These are phyloP conservation scores for Scyliorhinus canicula DNA, from an alignment of 2,797 vertebrate genomes.

Conservation along the genomic window DNA sequence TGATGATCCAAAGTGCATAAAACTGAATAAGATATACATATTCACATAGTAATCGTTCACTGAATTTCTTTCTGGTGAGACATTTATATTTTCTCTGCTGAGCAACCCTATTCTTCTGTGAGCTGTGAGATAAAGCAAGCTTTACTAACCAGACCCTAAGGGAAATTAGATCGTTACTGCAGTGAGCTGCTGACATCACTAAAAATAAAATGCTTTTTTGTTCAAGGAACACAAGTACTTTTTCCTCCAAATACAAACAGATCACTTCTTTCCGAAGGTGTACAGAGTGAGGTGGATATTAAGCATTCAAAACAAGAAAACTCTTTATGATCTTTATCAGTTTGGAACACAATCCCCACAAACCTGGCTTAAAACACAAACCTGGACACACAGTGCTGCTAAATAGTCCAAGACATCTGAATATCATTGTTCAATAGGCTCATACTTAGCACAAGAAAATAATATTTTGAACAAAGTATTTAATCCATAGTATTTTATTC, in stretches of 20 bases:
- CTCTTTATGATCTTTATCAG: neutral
- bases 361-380: neutral
- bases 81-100: neutral
- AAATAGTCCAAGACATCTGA: neutral
- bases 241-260: neutral
- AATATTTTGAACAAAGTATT: neutral
- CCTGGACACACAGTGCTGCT: neutral
- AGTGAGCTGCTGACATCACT: neutral
- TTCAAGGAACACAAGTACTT: neutral
- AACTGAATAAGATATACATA: neutral
- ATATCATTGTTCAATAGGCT: neutral
- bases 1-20: neutral
- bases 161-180: neutral
- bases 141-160: neutral
- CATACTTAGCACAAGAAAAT: neutral
- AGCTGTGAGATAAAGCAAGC: neutral
- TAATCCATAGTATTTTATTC: neutral
- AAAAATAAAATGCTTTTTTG: conserved; percentile 1
- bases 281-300: neutral
- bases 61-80: neutral
- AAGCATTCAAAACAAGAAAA: neutral
- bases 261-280: neutral
- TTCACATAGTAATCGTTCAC: neutral
- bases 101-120: neutral
- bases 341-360: neutral